Evolutionary conservation across 2,888 invertebrate genomes (phyloP).

Genomic region (Caenorhabditis uteleia): DNA sequence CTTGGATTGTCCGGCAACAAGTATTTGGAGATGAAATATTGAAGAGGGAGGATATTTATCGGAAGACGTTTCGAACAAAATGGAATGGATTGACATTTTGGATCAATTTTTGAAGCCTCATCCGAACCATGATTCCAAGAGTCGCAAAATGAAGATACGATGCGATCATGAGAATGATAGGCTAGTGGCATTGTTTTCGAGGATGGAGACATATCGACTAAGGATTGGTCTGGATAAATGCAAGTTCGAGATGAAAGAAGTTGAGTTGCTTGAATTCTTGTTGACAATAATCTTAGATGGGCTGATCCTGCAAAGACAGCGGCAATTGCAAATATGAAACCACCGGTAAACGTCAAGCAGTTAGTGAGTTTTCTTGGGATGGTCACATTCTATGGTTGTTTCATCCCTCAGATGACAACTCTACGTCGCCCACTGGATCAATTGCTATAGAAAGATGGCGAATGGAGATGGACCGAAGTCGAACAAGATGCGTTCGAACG

Average conservation of each 20-base stretch:
- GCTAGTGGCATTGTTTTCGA: conserved; percentile 2
- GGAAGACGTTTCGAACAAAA: too few species aligned
- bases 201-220: conserved; percentile 24
- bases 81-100: too few species aligned
- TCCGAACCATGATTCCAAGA: too few species aligned
- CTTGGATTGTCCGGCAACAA: too few species aligned
- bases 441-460: conserved; percentile 7
- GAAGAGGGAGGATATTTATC: too few species aligned
- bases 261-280: conserved; percentile 25
- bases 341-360: conserved; percentile 10
- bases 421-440: conserved; percentile 4
- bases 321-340: conserved; percentile 18
- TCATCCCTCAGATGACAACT: background rate
- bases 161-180: too few species aligned
- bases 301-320: conserved; percentile 25
- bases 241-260: conserved; percentile 9
- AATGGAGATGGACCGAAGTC: too few species aligned
- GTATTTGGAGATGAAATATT: too few species aligned
- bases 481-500: too few species aligned
- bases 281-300: conserved; percentile 8
- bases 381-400: conserved; percentile 2
- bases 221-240: conserved; percentile 17
- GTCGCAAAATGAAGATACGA: too few species aligned
- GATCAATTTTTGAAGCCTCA: too few species aligned
- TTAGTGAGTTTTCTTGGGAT: conserved; percentile 26